Evolutionary conservation across 2,888 invertebrate species (phyloP).

Genomic region (Ornithoptera priamus): DNA sequence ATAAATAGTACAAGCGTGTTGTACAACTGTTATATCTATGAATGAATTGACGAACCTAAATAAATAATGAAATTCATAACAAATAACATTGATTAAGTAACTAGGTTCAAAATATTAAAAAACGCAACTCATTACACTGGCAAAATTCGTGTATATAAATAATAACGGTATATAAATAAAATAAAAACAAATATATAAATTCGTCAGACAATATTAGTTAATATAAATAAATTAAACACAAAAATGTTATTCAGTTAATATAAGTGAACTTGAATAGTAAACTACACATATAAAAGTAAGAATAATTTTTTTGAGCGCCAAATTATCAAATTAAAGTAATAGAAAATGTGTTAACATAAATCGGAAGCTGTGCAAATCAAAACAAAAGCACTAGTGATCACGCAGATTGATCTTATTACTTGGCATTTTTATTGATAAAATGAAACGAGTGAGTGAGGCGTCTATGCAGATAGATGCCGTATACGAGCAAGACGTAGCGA

Average conservation of each 20-base stretch:
- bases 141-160: no score
- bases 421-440: conserved; percentile 61
- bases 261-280: no score
- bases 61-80: conserved; percentile 2
- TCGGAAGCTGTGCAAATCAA: conserved; percentile 28
- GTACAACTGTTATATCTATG: conserved; percentile 22
- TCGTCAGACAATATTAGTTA: no score
- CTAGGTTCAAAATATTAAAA: no score
- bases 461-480: conserved; percentile 51
- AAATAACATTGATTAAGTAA: no score
- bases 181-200: no score
- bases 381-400: conserved; percentile 34
- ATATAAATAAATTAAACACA: background rate
- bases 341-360: conserved; percentile 19
- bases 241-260: background rate
- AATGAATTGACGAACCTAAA: conserved; percentile 14
- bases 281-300: no score
- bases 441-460: conserved; percentile 54
- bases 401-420: conserved; percentile 46
- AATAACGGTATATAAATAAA: no score
- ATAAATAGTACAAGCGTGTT: conserved; percentile 15
- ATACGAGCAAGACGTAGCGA: conserved; percentile 58
- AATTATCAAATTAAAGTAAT: conserved; percentile 12
- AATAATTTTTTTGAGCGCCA: background rate
- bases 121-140: no score